A percentile compares a stretch with the other conserved stretches of the same genome.
These are phyloP conservation scores for Henricia sp. DNA, from an alignment of 53 echinoderm and acorn worm species.

Conservation along the genomic window DNA sequence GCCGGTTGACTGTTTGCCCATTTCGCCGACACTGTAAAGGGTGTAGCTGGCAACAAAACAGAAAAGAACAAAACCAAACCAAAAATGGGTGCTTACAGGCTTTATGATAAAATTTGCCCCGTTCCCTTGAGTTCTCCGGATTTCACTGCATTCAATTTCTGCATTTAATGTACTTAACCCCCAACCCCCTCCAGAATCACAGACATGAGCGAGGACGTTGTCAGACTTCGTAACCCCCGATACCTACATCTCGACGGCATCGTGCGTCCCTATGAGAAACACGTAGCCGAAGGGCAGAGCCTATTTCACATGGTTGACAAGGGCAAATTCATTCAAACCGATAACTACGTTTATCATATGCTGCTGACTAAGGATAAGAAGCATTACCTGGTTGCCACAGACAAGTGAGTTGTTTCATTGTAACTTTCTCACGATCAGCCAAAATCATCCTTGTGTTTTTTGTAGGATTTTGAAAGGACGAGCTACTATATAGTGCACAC, in stretches of 20 bases:
- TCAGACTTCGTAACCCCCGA: conserved; percentile 78
- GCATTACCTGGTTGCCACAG: conserved; percentile 79
- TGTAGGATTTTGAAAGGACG: too few relatives aligned
- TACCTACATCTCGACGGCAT: conserved; percentile 87
- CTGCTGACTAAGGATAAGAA: conserved; percentile 82
- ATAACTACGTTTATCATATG: conserved; percentile 87
- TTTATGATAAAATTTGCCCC: too few relatives aligned
- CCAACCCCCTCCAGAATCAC: conserved; percentile 76
- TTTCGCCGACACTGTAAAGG: too few relatives aligned
- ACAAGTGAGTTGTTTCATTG: conserved; percentile 86
- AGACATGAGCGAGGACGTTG: conserved; percentile 82
- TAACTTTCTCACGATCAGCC: too few relatives aligned
- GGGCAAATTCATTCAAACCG: conserved; percentile 77
- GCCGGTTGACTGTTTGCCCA: too few relatives aligned
- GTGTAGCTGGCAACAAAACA: too few relatives aligned
- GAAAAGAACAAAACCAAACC: too few relatives aligned
- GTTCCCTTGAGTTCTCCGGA: too few relatives aligned
- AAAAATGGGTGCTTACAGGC: too few relatives aligned
- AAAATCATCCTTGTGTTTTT: not conserved
- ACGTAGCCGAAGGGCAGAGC: conserved; percentile 77
- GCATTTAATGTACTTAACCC: too few relatives aligned
- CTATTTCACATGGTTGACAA: conserved; percentile 84
- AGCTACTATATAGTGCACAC: too few relatives aligned
- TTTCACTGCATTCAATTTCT: too few relatives aligned
- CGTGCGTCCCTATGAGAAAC: conserved; percentile 74